A percentile compares a stretch with the other conserved stretches of the same genome.
Evolutionary conservation across 2,113 vertebrate genomes (phyloP).

Genomic region (Acrocephalus arundinaceus): DNA sequence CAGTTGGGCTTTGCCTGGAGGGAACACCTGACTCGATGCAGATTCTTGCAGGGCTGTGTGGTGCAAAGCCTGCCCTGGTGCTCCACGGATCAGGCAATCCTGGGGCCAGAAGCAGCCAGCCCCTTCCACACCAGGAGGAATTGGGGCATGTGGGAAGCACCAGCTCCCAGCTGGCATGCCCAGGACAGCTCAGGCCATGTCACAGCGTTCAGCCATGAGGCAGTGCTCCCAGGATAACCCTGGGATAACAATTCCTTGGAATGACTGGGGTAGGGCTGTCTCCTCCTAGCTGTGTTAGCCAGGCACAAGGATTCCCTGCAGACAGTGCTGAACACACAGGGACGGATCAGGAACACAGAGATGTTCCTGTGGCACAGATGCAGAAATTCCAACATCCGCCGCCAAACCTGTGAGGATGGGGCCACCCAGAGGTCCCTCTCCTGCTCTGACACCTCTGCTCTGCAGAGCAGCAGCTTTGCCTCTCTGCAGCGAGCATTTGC

Average conservation of each 20-base stretch:
- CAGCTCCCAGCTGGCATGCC: background rate
- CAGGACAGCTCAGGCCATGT: background rate
- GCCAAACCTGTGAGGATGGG: background rate
- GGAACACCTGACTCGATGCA: background rate
- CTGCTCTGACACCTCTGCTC: background rate
- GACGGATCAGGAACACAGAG: background rate
- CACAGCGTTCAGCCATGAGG: accelerated
- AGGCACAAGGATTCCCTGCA: background rate
- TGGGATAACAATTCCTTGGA: background rate
- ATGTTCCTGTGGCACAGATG: accelerated
- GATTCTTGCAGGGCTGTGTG: background rate
- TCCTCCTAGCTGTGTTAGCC: background rate
- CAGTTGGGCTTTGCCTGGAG: background rate
- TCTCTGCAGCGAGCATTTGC: background rate
- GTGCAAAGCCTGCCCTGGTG: background rate
- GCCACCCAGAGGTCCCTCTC: conserved; percentile 26
- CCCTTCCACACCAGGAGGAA: background rate
- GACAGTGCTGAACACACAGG: accelerated
- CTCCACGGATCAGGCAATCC: accelerated
- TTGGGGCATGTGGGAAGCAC: accelerated
- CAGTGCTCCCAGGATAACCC: background rate
- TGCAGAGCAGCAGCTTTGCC: background rate
- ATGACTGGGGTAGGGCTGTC: background rate
- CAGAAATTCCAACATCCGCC: background rate
- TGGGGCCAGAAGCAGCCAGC: background rate